Percentiles rank a stretch among this genome's conserved stretches.
phyloP scores from a whole-genome alignment of 2,113 vertebrate genomes.

The Noturus placidus region DNA sequence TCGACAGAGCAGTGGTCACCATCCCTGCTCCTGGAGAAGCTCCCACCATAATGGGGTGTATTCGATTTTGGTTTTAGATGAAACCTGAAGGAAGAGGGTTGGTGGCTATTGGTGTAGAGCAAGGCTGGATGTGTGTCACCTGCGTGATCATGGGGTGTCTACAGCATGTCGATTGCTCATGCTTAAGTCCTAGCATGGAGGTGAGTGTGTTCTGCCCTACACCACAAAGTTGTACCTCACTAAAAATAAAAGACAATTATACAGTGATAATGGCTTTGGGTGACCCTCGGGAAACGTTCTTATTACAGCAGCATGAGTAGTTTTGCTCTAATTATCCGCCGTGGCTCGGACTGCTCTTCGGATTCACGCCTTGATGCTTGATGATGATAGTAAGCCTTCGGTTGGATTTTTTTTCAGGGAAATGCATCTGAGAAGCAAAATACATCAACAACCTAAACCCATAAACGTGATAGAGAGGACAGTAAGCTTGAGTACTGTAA shows the following conservation, averaged over 20 bases:
- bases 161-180: not conserved
- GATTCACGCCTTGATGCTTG: not conserved
- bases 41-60: too few relatives aligned
- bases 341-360: slow-evolving; percentile 1
- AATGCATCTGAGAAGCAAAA: slow-evolving; percentile 13
- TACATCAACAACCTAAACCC: not conserved
- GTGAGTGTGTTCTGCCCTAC: slow-evolving; percentile 47
- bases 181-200: not conserved
- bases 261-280: slow-evolving; percentile 67
- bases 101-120: not conserved
- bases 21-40: too few relatives aligned
- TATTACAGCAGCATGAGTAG: slow-evolving; percentile 65
- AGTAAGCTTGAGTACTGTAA: not conserved
- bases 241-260: slow-evolving; percentile 82
- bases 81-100: too few relatives aligned
- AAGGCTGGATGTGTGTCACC: not conserved
- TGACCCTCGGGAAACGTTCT: slow-evolving; percentile 68
- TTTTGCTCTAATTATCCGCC: slow-evolving; percentile 46
- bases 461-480: not conserved
- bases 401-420: not conserved
- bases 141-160: not conserved
- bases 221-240: slow-evolving; percentile 64
- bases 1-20: not conserved
- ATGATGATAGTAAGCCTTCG: not conserved
- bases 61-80: too few relatives aligned